Percentiles rank a stretch among this genome's conserved stretches.
Evolutionary conservation across 2,888 invertebrate genomes (phyloP).

Genomic region (Yponomeuta evonymella): DNA sequence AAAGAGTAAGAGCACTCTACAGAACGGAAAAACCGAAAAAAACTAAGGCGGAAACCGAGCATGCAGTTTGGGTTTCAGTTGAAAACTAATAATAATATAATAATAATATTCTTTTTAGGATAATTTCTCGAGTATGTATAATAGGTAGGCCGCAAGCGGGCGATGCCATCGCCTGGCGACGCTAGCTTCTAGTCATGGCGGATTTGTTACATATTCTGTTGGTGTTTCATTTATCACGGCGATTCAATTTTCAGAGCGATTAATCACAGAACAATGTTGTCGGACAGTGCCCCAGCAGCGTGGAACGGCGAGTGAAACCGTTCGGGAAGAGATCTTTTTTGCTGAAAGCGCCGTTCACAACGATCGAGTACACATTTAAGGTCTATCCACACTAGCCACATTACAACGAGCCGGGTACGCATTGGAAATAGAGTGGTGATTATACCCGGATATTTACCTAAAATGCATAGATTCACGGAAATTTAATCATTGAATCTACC

Average conservation of each 20-base stretch:
- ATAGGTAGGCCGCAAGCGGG: conserved; percentile 1
- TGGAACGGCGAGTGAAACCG: conserved; percentile 18
- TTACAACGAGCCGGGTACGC: too few relatives aligned
- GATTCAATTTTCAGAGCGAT: conserved; percentile 53
- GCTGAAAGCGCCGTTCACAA: not conserved
- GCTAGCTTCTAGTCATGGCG: conserved; percentile 9
- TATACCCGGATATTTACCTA: too few relatives aligned
- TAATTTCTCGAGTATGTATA: not conserved
- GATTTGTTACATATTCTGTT: conserved; percentile 52
- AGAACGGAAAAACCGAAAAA: too few relatives aligned
- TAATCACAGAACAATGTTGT: conserved; percentile 48
- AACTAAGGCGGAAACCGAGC: too few relatives aligned
- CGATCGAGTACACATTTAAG: too few relatives aligned
- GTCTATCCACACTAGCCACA: too few relatives aligned
- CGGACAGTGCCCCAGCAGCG: conserved; percentile 28
- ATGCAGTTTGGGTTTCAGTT: not conserved
- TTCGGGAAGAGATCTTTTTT: not conserved
- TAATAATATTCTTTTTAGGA: too few relatives aligned
- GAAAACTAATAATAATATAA: not conserved
- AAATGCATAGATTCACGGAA: too few relatives aligned
- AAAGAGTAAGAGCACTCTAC: too few relatives aligned
- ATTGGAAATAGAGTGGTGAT: too few relatives aligned
- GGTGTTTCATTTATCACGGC: conserved; percentile 54
- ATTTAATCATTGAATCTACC: too few relatives aligned
- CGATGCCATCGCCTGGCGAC: conserved; percentile 30